Percentiles rank a stretch among this genome's conserved stretches.
These are phyloP conservation scores for Malachius bipustulatus DNA, from an alignment of 2,888 invertebrate genomes.

Conservation along the genomic window DNA sequence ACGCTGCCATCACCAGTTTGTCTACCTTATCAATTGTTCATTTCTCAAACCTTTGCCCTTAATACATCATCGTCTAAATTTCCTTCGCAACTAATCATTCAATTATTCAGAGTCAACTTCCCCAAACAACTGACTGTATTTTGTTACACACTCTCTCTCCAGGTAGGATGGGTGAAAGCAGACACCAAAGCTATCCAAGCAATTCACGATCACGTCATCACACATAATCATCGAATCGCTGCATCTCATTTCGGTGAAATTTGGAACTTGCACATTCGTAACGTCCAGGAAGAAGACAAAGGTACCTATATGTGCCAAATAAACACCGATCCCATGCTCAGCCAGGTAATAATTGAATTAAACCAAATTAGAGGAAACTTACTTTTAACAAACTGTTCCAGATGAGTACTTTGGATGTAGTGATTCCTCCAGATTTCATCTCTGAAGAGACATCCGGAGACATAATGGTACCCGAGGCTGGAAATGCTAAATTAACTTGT, in stretches of 20 bases:
- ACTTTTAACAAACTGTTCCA: constrained; percentile 37
- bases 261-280: constrained; percentile 84
- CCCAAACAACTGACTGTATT: not conserved
- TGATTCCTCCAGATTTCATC: constrained; percentile 85
- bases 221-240: constrained; percentile 76
- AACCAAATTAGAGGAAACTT: constrained; percentile 5
- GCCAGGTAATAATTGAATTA: constrained; percentile 50
- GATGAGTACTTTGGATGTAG: constrained; percentile 77
- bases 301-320: constrained; percentile 92
- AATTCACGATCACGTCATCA: constrained; percentile 84
- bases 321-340: constrained; percentile 90
- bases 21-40: too few relatives aligned
- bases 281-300: constrained; percentile 75
- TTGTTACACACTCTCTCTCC: constrained; percentile 27
- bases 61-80: too few relatives aligned
- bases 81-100: too few relatives aligned
- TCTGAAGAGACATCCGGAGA: constrained; percentile 81
- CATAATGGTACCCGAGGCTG: constrained; percentile 77
- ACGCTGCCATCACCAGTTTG: too few relatives aligned
- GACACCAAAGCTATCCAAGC: constrained; percentile 89
- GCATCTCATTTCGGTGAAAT: constrained; percentile 76
- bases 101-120: constrained; percentile 1
- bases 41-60: too few relatives aligned
- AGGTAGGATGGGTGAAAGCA: constrained; percentile 91
- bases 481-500: constrained; percentile 53